Evolutionary conservation across 2,797 vertebrate species (phyloP).

Genomic region (Paguma larvata): DNA sequence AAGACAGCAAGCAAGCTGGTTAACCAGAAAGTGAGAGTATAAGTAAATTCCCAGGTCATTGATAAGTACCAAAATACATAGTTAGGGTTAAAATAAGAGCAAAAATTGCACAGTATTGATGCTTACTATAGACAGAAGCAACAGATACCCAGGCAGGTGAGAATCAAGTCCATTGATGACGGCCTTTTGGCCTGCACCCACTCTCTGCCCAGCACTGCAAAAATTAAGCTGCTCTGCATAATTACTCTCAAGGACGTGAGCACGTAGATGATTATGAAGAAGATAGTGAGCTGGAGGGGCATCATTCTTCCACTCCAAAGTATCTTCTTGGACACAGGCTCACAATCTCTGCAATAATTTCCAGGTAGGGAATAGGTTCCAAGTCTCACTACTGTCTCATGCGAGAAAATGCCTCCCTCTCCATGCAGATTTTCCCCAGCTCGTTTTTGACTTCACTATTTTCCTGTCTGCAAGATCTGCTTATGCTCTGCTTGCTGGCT

Average conservation of each 20-base stretch:
- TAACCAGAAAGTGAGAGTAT: constrained; percentile 54
- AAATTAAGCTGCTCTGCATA: constrained; percentile 19
- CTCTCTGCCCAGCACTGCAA: constrained; percentile 42
- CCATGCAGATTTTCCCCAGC: constrained; percentile 47
- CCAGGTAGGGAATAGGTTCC: not conserved
- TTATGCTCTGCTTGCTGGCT: constrained; percentile 62
- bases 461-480: constrained; percentile 55
- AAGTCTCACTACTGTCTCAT: not conserved
- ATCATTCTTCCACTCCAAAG: constrained; percentile 18
- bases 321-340: not conserved
- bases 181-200: constrained; percentile 58
- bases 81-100: not conserved
- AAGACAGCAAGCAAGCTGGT: constrained; percentile 29
- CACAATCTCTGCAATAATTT: not conserved
- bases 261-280: constrained; percentile 65
- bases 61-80: not conserved
- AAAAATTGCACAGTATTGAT: constrained; percentile 22
- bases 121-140: constrained; percentile 56
- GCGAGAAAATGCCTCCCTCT: not conserved
- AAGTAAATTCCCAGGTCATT: constrained; percentile 1
- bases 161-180: constrained; percentile 50
- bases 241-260: constrained; percentile 34
- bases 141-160: constrained; percentile 55
- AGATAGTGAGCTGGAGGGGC: not conserved
- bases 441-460: constrained; percentile 1